These are phyloP conservation scores for Drosophila orosa DNA, from an alignment of 1,140 invertebrate genomes.

Conservation along the genomic window DNA sequence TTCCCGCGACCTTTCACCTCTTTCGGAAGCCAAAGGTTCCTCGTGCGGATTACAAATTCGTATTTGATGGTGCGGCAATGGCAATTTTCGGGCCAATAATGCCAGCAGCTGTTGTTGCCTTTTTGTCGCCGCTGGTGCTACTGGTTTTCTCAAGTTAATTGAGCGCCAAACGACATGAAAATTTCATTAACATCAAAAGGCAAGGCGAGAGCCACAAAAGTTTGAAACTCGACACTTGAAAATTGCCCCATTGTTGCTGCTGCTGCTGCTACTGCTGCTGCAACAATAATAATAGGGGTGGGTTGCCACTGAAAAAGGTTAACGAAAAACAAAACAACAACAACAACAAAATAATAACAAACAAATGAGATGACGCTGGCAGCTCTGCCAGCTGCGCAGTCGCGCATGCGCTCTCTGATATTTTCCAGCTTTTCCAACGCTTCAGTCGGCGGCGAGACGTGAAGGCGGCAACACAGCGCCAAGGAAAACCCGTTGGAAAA, in stretches of 20 bases:
- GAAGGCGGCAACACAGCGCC: slow-evolving; percentile 65
- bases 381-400: slow-evolving; percentile 37
- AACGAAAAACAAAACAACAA: slow-evolving; percentile 13
- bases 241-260: slow-evolving; percentile 45
- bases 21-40: slow-evolving; percentile 1
- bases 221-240: slow-evolving; percentile 54
- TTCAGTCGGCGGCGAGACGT: slow-evolving; percentile 63
- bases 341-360: slow-evolving; percentile 34
- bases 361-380: slow-evolving; percentile 28
- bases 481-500: slow-evolving; percentile 12
- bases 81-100: slow-evolving; percentile 37
- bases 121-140: slow-evolving; percentile 6
- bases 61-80: slow-evolving; percentile 46
- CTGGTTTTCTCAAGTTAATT: slow-evolving; percentile 54
- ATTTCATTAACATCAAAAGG: slow-evolving; percentile 58
- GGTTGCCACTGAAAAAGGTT: slow-evolving; percentile 56
- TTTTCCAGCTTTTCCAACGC: slow-evolving; percentile 20
- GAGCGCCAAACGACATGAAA: slow-evolving; percentile 58
- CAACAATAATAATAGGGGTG: slow-evolving; percentile 11
- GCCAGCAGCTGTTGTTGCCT: slow-evolving; percentile 9
- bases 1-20: slow-evolving; percentile 45
- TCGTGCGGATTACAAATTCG: slow-evolving; percentile 28
- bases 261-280: slow-evolving; percentile 15
- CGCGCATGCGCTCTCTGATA: slow-evolving; percentile 42
- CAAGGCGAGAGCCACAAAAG: slow-evolving; percentile 43